Conservation (phyloP, 2,113 vertebrate genomes). For the Todiramphus saurophagus region DNA sequence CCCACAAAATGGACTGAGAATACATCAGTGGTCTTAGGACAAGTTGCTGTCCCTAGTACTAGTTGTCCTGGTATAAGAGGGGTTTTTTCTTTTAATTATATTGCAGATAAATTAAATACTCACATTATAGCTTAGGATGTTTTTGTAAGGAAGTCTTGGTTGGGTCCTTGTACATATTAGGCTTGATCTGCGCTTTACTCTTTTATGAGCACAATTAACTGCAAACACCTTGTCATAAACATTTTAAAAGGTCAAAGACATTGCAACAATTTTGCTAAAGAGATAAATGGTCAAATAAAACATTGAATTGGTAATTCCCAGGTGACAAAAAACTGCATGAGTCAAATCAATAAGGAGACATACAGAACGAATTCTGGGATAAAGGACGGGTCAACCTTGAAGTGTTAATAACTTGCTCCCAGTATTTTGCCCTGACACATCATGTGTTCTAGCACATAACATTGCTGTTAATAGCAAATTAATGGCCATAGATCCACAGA, state of each 20-base stretch:
- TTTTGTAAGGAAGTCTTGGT: neutral
- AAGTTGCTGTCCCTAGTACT: neutral
- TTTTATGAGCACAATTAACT: conserved; percentile 56
- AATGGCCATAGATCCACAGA: neutral
- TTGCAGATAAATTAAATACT: neutral
- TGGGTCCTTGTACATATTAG: neutral
- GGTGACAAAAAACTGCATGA: conserved; percentile 60
- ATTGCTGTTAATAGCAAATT: neutral
- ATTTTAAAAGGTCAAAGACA: conserved; percentile 83
- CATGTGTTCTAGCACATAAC: conserved; percentile 14
- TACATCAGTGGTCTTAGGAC: rapidly evolving
- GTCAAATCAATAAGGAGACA: conserved; percentile 70
- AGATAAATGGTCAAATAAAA: conserved; percentile 81
- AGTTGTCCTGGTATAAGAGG: neutral
- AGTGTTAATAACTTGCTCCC: conserved; percentile 68
- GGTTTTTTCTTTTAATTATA: neutral
- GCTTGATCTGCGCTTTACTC: neutral
- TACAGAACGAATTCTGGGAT: conserved; percentile 66
- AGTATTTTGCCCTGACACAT: conserved; percentile 31
- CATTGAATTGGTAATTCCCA: conserved; percentile 72
- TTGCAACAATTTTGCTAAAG: conserved; percentile 74
- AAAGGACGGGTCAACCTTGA: conserved; percentile 69
- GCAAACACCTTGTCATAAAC: conserved; percentile 71
- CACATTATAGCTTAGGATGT: neutral
- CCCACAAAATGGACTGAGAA: neutral